phyloP scores from a whole-genome alignment of 2,888 invertebrate species.

The Lutraria lutraria region DNA sequence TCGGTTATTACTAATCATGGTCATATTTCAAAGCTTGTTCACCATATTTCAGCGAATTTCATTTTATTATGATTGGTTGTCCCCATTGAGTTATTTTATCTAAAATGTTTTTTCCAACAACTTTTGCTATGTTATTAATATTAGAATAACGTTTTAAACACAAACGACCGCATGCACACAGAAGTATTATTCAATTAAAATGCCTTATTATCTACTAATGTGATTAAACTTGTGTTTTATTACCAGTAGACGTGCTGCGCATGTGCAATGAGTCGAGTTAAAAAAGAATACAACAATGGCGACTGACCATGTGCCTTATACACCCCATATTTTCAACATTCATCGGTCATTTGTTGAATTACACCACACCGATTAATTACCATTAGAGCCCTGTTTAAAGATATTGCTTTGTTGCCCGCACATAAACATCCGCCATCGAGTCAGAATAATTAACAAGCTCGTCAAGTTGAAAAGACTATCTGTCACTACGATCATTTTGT shows the following conservation, averaged over 20 bases:
- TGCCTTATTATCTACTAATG: background rate
- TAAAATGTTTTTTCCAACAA: no score
- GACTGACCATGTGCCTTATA: background rate
- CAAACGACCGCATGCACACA: no score
- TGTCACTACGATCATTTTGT: slow-evolving; percentile 53
- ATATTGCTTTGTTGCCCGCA: slow-evolving; percentile 37
- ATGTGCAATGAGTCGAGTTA: background rate
- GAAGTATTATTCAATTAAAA: no score
- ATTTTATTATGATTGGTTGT: no score
- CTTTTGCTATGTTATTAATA: no score
- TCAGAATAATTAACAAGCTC: slow-evolving; percentile 24
- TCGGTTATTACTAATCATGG: no score
- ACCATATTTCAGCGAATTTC: no score
- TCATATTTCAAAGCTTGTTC: no score
- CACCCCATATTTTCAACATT: background rate
- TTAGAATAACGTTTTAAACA: no score
- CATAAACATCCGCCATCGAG: slow-evolving; percentile 12
- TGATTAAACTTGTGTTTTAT: background rate
- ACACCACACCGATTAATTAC: slow-evolving; percentile 39
- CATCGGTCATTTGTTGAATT: slow-evolving; percentile 6
- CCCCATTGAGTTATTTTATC: no score
- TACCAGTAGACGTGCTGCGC: background rate
- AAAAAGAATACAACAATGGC: background rate
- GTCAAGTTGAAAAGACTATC: slow-evolving; percentile 43
- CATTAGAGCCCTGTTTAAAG: slow-evolving; percentile 38